phyloP scores from a whole-genome alignment of 2,113 vertebrate species.

The Gymnogyps californianus region DNA sequence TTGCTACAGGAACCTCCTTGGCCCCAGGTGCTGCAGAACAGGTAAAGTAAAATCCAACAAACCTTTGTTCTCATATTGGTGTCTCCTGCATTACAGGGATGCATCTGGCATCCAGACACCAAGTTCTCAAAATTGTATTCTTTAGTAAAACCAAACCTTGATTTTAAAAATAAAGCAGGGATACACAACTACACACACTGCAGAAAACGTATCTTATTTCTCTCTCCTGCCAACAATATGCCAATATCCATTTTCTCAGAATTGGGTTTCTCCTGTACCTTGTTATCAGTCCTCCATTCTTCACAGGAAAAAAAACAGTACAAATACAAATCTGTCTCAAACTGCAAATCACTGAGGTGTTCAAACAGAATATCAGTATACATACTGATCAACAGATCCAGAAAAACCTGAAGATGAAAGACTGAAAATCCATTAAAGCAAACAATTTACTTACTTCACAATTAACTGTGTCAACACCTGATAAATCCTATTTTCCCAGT shows the following conservation, averaged over 20 bases:
- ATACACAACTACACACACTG: not conserved
- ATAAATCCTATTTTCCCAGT: constrained; percentile 86
- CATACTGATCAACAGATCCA: not conserved
- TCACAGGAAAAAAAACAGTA: not conserved
- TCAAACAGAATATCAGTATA: not conserved
- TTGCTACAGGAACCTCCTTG: not conserved
- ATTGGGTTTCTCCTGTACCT: not conserved
- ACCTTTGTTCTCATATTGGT: not conserved
- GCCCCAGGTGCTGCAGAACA: not conserved
- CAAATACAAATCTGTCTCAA: not conserved
- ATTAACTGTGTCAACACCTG: constrained; percentile 83
- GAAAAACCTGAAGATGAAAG: not conserved
- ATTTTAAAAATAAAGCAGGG: not conserved
- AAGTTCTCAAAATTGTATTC: not conserved
- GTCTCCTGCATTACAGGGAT: not conserved
- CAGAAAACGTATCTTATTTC: not conserved
- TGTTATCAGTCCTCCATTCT: not conserved
- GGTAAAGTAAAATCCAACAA: not conserved
- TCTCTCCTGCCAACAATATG: not conserved
- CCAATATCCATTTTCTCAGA: not conserved
- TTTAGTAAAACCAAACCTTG: not conserved
- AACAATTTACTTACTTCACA: constrained; percentile 76
- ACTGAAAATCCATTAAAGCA: not conserved
- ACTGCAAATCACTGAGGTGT: not conserved
- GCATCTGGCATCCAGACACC: not conserved